These are phyloP conservation scores for Eucidaris tribuloides DNA, from an alignment of 35 echinoderm and acorn worm species.

Conservation along the genomic window DNA sequence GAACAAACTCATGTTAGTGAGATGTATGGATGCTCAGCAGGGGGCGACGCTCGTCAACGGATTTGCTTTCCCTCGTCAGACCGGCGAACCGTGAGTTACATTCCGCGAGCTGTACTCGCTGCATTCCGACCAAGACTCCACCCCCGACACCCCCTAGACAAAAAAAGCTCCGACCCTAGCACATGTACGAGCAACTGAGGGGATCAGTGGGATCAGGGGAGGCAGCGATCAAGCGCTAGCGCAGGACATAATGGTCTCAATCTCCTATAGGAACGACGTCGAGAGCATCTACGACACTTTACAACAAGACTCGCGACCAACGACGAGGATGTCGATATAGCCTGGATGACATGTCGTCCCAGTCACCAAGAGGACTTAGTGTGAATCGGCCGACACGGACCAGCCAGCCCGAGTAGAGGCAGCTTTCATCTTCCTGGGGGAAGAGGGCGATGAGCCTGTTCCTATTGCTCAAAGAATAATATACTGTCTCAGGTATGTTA, in stretches of 20 bases:
- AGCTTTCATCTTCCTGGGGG: conserved; percentile 79
- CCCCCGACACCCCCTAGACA: conserved; percentile 80
- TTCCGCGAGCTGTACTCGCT: conserved; percentile 39
- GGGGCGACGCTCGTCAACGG: conserved; percentile 7
- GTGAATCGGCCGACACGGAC: background rate
- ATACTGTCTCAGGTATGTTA: too few relatives aligned
- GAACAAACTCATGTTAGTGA: conserved; percentile 5
- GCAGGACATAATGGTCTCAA: conserved; percentile 24
- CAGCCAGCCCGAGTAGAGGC: conserved; percentile 34
- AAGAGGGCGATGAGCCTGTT: conserved; percentile 59
- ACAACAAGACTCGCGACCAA: too few relatives aligned
- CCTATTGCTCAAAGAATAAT: conserved; percentile 60
- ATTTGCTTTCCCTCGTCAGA: conserved; percentile 1
- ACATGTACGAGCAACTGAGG: conserved; percentile 51
- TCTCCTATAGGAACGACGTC: background rate
- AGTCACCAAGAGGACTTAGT: background rate
- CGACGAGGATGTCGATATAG: background rate
- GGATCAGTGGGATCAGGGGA: conserved; percentile 49
- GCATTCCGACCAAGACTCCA: conserved; percentile 82
- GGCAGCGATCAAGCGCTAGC: conserved; percentile 62
- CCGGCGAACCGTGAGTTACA: background rate
- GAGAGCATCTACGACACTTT: conserved; percentile 11
- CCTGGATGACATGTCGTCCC: background rate
- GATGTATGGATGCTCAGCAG: too few relatives aligned
- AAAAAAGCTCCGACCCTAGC: conserved; percentile 40